Percentiles rank a stretch among this genome's conserved stretches.
Conservation (phyloP, 1,140 invertebrate species). For the Drosophila bocqueti region DNA sequence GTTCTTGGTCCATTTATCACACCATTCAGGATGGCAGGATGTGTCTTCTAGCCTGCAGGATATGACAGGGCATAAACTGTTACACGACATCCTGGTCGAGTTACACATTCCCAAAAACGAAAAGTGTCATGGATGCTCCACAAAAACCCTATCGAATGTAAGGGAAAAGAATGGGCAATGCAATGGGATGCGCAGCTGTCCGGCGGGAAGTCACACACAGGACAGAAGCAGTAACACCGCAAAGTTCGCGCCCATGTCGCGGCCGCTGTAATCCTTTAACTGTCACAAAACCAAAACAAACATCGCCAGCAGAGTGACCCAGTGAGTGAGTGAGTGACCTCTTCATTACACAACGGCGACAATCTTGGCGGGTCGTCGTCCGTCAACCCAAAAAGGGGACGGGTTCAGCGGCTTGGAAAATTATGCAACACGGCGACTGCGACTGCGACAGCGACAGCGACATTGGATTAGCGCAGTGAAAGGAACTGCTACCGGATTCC, state of each 20-base stretch:
- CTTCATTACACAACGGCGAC: conserved; percentile 67
- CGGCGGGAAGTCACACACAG: conserved; percentile 27
- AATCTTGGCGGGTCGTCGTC: conserved; percentile 39
- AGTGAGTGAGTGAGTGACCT: conserved; percentile 57
- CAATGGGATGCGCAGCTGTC: conserved; percentile 29
- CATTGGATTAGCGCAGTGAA: conserved; percentile 13
- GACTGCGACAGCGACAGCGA: neutral
- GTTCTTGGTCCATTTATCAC: conserved; percentile 56
- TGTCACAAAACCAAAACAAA: conserved; percentile 68
- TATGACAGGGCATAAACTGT: conserved; percentile 62
- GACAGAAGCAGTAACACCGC: conserved; percentile 36
- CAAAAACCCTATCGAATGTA: conserved; percentile 46
- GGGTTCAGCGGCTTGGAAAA: conserved; percentile 69
- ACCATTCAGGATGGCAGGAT: conserved; percentile 37
- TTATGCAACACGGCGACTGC: conserved; percentile 59
- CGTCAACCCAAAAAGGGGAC: conserved; percentile 6
- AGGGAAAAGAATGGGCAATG: neutral
- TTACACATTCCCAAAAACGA: neutral
- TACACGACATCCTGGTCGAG: conserved; percentile 7
- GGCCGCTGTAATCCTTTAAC: conserved; percentile 69
- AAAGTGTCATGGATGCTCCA: conserved; percentile 20
- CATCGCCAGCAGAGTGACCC: conserved; percentile 11
- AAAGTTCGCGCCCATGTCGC: conserved; percentile 78
- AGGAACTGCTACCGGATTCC: neutral
- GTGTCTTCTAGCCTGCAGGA: conserved; percentile 43